phyloP scores from a whole-genome alignment of 2,113 vertebrate species.

The Callaeas wilsoni region DNA sequence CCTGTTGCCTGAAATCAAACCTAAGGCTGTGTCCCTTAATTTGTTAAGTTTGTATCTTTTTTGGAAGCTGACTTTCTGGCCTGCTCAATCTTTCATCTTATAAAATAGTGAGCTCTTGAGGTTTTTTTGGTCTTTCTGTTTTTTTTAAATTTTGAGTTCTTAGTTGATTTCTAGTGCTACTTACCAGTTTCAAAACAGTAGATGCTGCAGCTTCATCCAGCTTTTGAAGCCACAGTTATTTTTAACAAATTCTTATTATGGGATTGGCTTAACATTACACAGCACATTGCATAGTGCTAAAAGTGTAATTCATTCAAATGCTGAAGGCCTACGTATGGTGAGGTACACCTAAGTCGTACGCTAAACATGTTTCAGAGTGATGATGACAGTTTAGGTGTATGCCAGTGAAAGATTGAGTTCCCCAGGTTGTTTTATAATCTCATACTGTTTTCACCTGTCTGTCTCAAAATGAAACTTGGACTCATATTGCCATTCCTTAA shows the following conservation, averaged over 20 bases:
- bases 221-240: neutral
- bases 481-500: neutral
- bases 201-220: neutral
- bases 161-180: neutral
- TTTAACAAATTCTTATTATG: neutral
- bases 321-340: neutral
- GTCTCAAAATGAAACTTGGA: neutral
- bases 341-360: fast-evolving
- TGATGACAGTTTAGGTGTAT: neutral
- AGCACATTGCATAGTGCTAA: neutral
- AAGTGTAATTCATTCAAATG: neutral
- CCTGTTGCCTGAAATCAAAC: neutral
- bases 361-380: neutral
- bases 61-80: neutral
- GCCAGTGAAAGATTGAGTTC: neutral
- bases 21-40: neutral
- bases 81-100: neutral
- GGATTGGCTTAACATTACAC: neutral
- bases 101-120: neutral
- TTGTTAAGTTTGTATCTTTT: neutral
- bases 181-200: neutral
- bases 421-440: neutral
- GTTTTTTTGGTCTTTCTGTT: neutral
- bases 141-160: neutral
- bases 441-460: neutral